Percentiles rank a stretch among this genome's conserved stretches.
Evolutionary conservation across 2,797 vertebrate genomes (phyloP).

Genomic region (Distichodus sexfasciatus): DNA sequence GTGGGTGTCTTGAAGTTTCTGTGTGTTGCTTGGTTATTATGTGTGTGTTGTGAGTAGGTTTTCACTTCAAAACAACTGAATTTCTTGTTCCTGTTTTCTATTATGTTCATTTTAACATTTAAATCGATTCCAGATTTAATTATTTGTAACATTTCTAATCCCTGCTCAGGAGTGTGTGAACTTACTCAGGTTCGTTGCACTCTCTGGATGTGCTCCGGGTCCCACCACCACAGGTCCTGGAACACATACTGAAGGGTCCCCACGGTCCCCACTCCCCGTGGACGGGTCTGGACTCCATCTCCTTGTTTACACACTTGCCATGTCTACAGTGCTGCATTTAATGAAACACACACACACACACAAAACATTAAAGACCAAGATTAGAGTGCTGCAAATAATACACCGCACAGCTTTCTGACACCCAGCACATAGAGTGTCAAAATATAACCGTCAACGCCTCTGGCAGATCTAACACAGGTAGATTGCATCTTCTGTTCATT

Average conservation of each 20-base stretch:
- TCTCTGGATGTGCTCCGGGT: conserved; percentile 86
- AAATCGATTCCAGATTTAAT: too few relatives aligned
- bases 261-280: conserved; percentile 94
- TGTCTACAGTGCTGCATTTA: conserved; percentile 86
- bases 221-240: conserved; percentile 93
- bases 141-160: conserved; percentile 24
- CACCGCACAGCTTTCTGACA: neutral
- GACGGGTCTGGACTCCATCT: conserved; percentile 81
- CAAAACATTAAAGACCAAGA: conserved; percentile 7
- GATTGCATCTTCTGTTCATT: conserved; percentile 49
- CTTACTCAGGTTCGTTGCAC: conserved; percentile 94
- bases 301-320: conserved; percentile 90
- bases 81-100: too few relatives aligned
- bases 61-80: too few relatives aligned
- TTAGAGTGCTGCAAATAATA: conserved; percentile 10
- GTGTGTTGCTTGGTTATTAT: too few relatives aligned
- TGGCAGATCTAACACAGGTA: conserved; percentile 39
- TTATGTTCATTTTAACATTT: too few relatives aligned
- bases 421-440: conserved; percentile 13
- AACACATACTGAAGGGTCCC: conserved; percentile 89
- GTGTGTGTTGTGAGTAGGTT: too few relatives aligned
- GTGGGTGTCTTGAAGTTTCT: too few relatives aligned
- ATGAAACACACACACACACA: conserved; percentile 26
- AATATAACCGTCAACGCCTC: conserved; percentile 45
- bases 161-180: conserved; percentile 49